Conservation (phyloP, 2,888 invertebrate genomes). For the Oscheius myriophilus region DNA sequence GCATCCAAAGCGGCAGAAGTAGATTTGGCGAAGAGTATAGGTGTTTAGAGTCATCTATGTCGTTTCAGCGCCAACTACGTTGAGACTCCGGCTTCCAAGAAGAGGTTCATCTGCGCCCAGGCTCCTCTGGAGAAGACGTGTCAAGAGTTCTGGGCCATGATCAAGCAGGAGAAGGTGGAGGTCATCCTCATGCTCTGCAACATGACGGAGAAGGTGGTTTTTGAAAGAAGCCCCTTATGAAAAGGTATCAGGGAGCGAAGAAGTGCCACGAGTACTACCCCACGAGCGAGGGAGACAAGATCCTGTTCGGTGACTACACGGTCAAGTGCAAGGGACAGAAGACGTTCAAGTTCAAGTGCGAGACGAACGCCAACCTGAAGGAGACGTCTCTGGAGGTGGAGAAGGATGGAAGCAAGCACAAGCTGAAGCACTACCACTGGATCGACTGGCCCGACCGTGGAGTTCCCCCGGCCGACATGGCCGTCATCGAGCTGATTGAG, state of each 20-base stretch:
- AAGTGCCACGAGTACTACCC: slow-evolving; percentile 47
- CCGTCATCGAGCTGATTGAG: slow-evolving; percentile 38
- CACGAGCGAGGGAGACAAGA: slow-evolving; percentile 28
- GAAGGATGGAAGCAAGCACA: slow-evolving; percentile 18
- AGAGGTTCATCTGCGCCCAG: slow-evolving; percentile 25
- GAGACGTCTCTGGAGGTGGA: slow-evolving; percentile 34
- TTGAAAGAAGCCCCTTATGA: no score
- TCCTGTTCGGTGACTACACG: slow-evolving; percentile 34
- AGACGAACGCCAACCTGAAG: slow-evolving; percentile 33
- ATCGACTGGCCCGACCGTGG: slow-evolving; percentile 53
- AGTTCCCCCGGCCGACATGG: slow-evolving; percentile 43
- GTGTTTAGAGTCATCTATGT: no score
- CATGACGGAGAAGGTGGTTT: slow-evolving; percentile 36
- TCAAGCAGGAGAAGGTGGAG: slow-evolving; percentile 44
- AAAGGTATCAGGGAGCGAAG: slow-evolving; percentile 34
- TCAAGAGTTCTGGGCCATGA: slow-evolving; percentile 51
- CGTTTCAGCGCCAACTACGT: slow-evolving; percentile 19
- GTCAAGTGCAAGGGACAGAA: not conserved
- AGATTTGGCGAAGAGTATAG: no score
- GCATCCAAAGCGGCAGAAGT: no score
- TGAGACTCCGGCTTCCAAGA: slow-evolving; percentile 1
- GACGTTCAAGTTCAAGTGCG: slow-evolving; percentile 28
- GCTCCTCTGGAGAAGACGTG: not conserved
- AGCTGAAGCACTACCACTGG: slow-evolving; percentile 47
- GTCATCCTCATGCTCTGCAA: slow-evolving; percentile 56